Percentiles rank a stretch among this genome's conserved stretches.
Conservation (phyloP, 2,113 vertebrate genomes). For the Pseudorasbora parva region DNA sequence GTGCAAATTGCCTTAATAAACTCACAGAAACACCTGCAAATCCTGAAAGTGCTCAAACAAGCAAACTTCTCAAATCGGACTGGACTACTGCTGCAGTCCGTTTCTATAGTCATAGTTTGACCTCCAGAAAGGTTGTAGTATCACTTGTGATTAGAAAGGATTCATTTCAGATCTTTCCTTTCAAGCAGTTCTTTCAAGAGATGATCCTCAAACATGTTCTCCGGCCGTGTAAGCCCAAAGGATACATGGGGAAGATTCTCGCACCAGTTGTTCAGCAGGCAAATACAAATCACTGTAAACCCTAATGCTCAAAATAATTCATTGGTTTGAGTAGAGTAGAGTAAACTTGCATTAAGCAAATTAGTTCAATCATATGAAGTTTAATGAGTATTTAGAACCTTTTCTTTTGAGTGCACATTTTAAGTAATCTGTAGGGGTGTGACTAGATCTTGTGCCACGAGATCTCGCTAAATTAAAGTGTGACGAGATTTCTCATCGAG, state of each 20-base stretch:
- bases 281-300: not conserved
- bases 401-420: too few species aligned
- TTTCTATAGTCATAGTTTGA: too few species aligned
- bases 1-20: not conserved
- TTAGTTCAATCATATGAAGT: too few species aligned
- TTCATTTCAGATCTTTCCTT: not conserved
- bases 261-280: not conserved
- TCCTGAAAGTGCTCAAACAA: not conserved
- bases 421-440: too few species aligned
- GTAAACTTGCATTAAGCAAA: too few species aligned
- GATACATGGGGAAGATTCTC: not conserved
- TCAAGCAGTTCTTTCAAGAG: not conserved
- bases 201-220: not conserved
- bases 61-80: not conserved
- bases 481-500: too few species aligned
- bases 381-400: too few species aligned
- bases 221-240: not conserved
- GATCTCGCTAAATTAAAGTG: too few species aligned
- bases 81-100: not conserved
- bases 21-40: not conserved
- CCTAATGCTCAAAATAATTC: too few species aligned
- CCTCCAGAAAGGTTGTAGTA: constrained; percentile 5
- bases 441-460: too few species aligned
- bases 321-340: too few species aligned
- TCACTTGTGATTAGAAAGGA: constrained; percentile 5